Evolutionary conservation across 2,113 vertebrate genomes (phyloP), one percentile per base, ranked within the genome.

Genomic region (Scopus umbretta): DNA sequence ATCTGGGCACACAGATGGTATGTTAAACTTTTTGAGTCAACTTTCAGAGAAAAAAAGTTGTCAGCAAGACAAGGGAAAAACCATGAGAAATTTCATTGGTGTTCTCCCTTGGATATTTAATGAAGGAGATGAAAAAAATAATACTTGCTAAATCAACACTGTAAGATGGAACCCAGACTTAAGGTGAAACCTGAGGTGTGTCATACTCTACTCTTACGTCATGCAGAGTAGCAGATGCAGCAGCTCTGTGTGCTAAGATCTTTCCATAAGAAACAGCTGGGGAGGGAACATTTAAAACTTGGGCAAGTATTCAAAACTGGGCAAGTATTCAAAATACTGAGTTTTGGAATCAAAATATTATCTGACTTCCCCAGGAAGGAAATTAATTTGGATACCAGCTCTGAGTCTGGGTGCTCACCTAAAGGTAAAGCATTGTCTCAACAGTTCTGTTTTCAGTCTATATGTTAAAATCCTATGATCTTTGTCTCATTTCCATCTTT

Each of bases 181-280:
- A 68, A 79, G 30, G 19, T 25, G 21, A 74, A 85, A 92, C 36
- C 11, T 36, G 34, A 75, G 40, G 10, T 59, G 3, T 27, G 13
- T 65, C 34, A 36, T 61, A 9, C 16, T 52, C 17, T 38, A 18
- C 20, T 70, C 9, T 59, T 85, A 52, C 0, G 0, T 58, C 45
- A 50, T 72, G 8, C 9, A 68, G n/a, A 73, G 42, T 4, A 78
- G 26, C 30, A 65, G 73, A 67, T 26, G 40, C 16, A 55, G 13
- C 26, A 67, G 11, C 15, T 58, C 32, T 23, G 7, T 14, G 15
- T 73, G 32, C 32, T 76, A 85, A 59, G 61, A 67, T 65, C 20
- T 83, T 71, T 62, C 26, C 19, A 6, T 34, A 70, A 71, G 42
- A 80, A 90, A 55, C 5, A 53, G 18, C 9, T 45, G 23, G 36